Evolutionary conservation across 2,797 vertebrate genomes (phyloP), one percentile per base, ranked within the genome.

Genomic region (Echiichthys vipera): DNA sequence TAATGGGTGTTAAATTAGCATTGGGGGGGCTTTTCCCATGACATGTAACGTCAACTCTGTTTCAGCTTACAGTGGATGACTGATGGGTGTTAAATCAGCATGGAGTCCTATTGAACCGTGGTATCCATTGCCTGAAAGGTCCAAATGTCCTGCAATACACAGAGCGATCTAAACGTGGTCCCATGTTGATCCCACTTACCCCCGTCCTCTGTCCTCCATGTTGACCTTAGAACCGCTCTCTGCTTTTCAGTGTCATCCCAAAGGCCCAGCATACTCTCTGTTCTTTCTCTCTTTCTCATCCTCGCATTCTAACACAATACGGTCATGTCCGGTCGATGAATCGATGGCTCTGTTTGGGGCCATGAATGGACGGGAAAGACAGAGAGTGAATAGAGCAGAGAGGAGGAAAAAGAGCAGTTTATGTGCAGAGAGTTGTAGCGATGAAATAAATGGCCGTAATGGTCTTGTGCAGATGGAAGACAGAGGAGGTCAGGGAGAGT

Each of bases 271-370:
- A 29, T 40, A 18, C 50, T 65, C 68, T 74, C 37, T 27, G 24
- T 72, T n/a, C 62, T 81, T 63, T 58, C 57, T 83, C 66, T 56
- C 72, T 67, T 64, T 84, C 79, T 75, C 81, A 57, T 89, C 85
- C 72, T 71, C 42, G n/a, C 92, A 92, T 93, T 92, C 89, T 92
- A 57, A 59, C 74, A 77, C 84, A 87, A 85, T 92, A 88, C 54
- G 9, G 87, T 93, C 90, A 94, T 22, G 84, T 90, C 88, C 84
- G 83, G 77, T 66, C 54, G 27, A 93, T 93, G 92, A 94, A 94
- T 92, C 78, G 77, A 74, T 65, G 78, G 81, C 91, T 91, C 88
- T 94, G 93, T 94, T 89, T 22, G 9, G 58, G 15, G 18, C 57
- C 62, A 80, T 89, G 91, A 92, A 92, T 88, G 86, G 81, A 81